These are phyloP conservation scores for Heterotis niloticus DNA, from an alignment of 2,113 vertebrate genomes.

Conservation along the genomic window DNA sequence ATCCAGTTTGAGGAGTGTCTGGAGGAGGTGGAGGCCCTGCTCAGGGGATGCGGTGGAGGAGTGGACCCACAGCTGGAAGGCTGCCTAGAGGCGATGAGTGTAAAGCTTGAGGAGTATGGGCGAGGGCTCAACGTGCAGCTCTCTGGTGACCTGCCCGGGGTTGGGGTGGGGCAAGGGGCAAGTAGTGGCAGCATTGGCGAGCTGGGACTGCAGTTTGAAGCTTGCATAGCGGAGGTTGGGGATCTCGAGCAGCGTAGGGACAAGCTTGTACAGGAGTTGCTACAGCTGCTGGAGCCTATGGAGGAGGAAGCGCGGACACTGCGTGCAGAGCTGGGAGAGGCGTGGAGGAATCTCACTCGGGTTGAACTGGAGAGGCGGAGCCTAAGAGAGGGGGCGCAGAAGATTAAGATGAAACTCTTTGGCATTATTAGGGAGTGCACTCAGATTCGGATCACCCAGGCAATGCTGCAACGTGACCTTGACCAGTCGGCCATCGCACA, in stretches of 20 bases:
- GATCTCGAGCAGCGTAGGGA: conserved; percentile 72
- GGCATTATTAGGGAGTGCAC: conserved; percentile 76
- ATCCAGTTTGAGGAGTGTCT: conserved; percentile 44
- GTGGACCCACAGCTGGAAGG: conserved; percentile 28
- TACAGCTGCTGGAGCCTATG: conserved; percentile 68
- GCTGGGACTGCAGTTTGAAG: conserved; percentile 52
- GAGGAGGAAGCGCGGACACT: conserved; percentile 67
- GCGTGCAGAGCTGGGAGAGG: conserved; percentile 69
- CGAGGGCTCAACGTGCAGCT: conserved; percentile 28
- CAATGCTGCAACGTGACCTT: conserved; percentile 68
- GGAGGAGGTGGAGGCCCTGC: conserved; percentile 34
- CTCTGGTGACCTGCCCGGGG: neutral
- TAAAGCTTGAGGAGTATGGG: conserved; percentile 16
- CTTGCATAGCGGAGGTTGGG: conserved; percentile 76
- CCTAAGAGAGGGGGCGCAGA: conserved; percentile 71
- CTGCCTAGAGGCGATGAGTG: conserved; percentile 27
- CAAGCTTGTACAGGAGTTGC: conserved; percentile 72
- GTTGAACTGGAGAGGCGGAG: conserved; percentile 77
- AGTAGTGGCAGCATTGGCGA: conserved; percentile 25
- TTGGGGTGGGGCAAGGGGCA: neutral
- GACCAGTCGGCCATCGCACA: conserved; percentile 62
- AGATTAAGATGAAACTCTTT: conserved; percentile 79
- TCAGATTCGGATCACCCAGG: conserved; percentile 74
- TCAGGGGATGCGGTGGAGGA: conserved; percentile 39
- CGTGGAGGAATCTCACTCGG: conserved; percentile 71